Evolutionary conservation across 2,888 invertebrate species (phyloP).

Genomic region (Agrotis ipsilon): DNA sequence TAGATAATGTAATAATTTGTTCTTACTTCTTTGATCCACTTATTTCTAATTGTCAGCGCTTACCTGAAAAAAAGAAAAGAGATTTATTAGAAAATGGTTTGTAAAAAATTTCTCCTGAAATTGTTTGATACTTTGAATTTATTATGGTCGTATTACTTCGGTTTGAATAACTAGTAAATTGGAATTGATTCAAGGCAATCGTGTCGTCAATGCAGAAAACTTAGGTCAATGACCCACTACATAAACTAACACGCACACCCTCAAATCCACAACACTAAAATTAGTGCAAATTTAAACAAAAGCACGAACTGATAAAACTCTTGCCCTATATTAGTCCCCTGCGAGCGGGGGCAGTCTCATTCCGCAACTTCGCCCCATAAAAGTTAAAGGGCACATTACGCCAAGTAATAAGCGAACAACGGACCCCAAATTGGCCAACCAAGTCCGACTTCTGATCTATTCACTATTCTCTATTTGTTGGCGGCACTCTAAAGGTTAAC

Average conservation of each 20-base stretch:
- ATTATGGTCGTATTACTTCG: background rate
- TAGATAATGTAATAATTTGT: conserved; percentile 33
- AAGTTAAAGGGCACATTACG: conserved; percentile 90
- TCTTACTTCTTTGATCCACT: conserved; percentile 32
- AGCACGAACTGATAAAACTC: conserved; percentile 84
- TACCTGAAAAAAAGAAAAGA: conserved; percentile 58
- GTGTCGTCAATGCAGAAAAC: background rate
- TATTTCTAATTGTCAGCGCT: conserved; percentile 30
- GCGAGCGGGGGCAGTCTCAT: conserved; percentile 77
- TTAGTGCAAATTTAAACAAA: conserved; percentile 82
- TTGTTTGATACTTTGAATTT: background rate
- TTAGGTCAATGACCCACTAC: background rate
- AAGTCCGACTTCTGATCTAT: conserved; percentile 80
- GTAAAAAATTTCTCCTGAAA: too few species aligned
- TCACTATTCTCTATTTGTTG: conserved; percentile 71
- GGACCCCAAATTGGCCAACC: conserved; percentile 82
- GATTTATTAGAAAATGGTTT: background rate
- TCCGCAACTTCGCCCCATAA: conserved; percentile 88
- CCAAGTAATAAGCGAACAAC: conserved; percentile 89
- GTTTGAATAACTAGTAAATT: background rate
- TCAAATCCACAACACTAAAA: conserved; percentile 73
- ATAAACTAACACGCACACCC: conserved; percentile 29
- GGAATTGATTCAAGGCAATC: too few species aligned
- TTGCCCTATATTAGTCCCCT: conserved; percentile 84
- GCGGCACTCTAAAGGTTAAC: conserved; percentile 33